Conservation (phyloP, 2,888 invertebrate genomes). For the Tetragonisca angustula region DNA sequence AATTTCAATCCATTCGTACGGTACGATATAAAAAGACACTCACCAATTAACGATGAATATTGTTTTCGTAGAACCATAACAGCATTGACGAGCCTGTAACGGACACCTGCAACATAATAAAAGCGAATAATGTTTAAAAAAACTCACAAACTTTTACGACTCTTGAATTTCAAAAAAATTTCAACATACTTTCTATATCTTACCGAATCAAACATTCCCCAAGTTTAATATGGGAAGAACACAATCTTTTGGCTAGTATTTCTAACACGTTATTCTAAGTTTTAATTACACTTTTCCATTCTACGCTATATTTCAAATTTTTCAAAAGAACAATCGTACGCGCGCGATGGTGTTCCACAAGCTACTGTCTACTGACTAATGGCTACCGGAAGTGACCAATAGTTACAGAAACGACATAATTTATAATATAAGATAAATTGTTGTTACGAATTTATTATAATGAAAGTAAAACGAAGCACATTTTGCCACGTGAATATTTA, state of each 20-base stretch:
- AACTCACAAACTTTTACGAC: background rate
- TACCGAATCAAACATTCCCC: background rate
- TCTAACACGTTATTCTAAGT: too few species aligned
- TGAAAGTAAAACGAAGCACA: background rate
- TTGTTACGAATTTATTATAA: background rate
- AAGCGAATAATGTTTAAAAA: background rate
- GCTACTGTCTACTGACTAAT: background rate
- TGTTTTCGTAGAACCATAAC: background rate
- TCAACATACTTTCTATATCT: background rate
- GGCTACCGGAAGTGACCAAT: background rate
- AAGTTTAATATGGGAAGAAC: background rate
- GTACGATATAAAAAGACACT: slow-evolving; percentile 2
- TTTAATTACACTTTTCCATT: background rate
- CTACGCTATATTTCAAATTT: background rate
- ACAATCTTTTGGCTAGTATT: background rate
- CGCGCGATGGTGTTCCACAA: slow-evolving; percentile 32
- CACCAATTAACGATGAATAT: background rate
- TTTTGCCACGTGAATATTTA: background rate
- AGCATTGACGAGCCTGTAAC: too few species aligned
- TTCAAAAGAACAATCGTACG: background rate
- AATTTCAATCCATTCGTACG: background rate
- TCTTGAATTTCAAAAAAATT: background rate
- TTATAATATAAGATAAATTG: background rate
- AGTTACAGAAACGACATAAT: background rate
- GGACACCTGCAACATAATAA: background rate